A percentile compares a stretch with the other conserved stretches of the same genome.
These are phyloP conservation scores for Carollia perspicillata DNA, from an alignment of 2,113 vertebrate genomes.

Conservation along the genomic window DNA sequence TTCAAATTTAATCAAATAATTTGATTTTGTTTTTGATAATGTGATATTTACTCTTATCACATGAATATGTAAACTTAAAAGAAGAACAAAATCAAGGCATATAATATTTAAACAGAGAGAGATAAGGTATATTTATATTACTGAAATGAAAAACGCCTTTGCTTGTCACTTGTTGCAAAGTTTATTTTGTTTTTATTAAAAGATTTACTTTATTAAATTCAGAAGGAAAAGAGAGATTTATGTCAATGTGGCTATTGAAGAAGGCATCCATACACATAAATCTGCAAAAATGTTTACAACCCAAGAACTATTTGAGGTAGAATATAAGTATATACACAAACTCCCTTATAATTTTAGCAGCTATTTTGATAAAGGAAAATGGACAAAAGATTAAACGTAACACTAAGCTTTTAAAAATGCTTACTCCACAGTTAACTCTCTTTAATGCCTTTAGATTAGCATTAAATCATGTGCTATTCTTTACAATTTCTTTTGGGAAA, in stretches of 20 bases:
- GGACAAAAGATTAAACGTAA: background rate
- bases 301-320: background rate
- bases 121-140: background rate
- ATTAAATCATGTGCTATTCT: conserved; percentile 45
- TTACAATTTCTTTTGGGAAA: conserved; percentile 27
- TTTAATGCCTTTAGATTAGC: background rate
- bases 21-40: background rate
- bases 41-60: background rate
- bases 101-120: background rate
- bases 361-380: conserved; percentile 6
- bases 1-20: background rate
- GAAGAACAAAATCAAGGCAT: background rate
- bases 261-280: background rate
- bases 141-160: background rate
- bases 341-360: background rate
- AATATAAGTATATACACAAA: background rate
- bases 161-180: conserved; percentile 18
- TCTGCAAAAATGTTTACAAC: background rate
- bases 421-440: conserved; percentile 25
- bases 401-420: background rate
- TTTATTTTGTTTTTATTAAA: background rate
- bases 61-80: background rate
- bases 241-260: background rate
- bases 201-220: background rate
- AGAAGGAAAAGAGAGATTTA: background rate